Conservation (phyloP, 1,140 invertebrate genomes). For the Zaprionus taronus region DNA sequence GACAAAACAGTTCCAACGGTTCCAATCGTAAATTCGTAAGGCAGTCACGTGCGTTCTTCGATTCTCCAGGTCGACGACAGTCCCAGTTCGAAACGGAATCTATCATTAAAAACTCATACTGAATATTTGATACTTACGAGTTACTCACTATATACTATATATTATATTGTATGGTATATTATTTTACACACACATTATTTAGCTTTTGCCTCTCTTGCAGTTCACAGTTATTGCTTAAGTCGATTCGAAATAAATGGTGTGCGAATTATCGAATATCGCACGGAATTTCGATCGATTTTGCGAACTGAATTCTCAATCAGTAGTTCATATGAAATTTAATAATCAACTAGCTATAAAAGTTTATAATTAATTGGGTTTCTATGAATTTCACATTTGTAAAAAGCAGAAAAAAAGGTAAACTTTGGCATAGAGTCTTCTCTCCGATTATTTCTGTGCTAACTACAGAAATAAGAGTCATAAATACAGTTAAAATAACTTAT, state of each 20-base stretch:
- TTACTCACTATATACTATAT: not conserved
- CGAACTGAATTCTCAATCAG: constrained; percentile 10
- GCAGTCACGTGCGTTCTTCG: constrained; percentile 53
- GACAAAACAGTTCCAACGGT: constrained; percentile 10
- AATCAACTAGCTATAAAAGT: not conserved
- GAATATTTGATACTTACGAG: constrained; percentile 25
- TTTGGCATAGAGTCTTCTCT: not conserved
- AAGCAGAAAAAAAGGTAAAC: not conserved
- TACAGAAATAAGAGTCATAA: no score
- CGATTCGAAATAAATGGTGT: constrained; percentile 27
- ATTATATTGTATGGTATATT: constrained; percentile 26
- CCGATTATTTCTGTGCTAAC: no score
- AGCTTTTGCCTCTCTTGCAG: not conserved
- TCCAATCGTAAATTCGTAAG: constrained; percentile 24
- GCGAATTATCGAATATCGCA: constrained; percentile 28
- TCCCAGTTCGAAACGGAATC: constrained; percentile 21
- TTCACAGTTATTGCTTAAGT: constrained; percentile 46
- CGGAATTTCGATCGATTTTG: constrained; percentile 7
- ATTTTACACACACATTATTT: not conserved
- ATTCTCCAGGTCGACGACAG: constrained; percentile 42
- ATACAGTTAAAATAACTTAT: no score
- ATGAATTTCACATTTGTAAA: not conserved
- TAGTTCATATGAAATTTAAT: not conserved
- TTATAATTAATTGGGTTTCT: not conserved
- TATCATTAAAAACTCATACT: constrained; percentile 51